Evolutionary conservation across 1,140 invertebrate species (phyloP), one percentile per base, ranked within the genome.

Genomic region (Augochlora pura): DNA sequence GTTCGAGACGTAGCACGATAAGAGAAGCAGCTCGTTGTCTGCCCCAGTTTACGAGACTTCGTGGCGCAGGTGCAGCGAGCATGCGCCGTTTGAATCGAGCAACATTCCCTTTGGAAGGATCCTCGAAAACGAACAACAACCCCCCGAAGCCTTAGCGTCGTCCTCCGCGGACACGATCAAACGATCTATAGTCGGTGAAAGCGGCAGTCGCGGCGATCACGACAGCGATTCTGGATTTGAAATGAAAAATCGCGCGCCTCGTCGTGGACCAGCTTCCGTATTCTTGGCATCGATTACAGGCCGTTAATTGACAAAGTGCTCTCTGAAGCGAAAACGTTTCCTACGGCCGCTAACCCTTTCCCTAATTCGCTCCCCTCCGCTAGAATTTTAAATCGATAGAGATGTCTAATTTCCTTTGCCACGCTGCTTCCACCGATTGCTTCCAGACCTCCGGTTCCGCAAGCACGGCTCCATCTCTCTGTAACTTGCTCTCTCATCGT

Each of bases 41-140:
- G 77, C 27, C 63, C 70, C 54, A 79, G 71, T 67, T 78, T 74
- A 52, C 63, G 70, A 60, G 32, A 42, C 38, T 74, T 46, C 39
- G 68, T 57, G 23, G 46, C 27, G 32, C 16, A 39, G 21, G 39
- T 2, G 14, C 9, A 10, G 10, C n/a, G 27, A 54, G 77, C 69
- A 79, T 23, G 77, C 70, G 63, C 64, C 9, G 12, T 72, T n/a
- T 42, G 2, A 5, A 1, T n/a, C 16, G 25, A 21, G 8, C 27
- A 63, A n/a, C 46, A 49, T 46, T 60, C 49, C 68, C 57, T 23
- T 65, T 42, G 8, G 38, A 25, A n/a, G 23, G 9, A 68, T 68
- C 42, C 54, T 62, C 21, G 65, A 62, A 67, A 76, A 46, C 60
- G 63, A 78, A 42, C 38, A 38, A 27, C 18, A 60, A 39, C 27